phyloP scores from a whole-genome alignment of 2,113 vertebrate genomes.

The Cheilinus undulatus region DNA sequence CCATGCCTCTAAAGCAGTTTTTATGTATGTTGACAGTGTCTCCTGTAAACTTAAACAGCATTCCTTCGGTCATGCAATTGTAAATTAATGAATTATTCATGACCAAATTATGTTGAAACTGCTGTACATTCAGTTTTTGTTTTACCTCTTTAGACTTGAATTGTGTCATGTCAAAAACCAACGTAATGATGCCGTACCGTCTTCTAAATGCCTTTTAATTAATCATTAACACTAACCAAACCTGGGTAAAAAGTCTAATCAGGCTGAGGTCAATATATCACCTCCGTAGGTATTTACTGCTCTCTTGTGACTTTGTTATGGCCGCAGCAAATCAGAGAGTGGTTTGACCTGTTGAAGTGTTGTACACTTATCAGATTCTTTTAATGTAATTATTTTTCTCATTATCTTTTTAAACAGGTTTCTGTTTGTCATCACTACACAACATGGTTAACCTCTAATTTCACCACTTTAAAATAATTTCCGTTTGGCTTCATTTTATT shows the following conservation, averaged over 20 bases:
- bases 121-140: background rate
- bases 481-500: background rate
- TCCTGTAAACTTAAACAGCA: too few relatives aligned
- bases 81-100: too few relatives aligned
- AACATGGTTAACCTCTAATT: background rate
- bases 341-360: slow-evolving; percentile 57
- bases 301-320: slow-evolving; percentile 75
- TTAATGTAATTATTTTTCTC: background rate
- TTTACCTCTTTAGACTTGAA: background rate
- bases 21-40: too few relatives aligned
- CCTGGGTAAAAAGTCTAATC: slow-evolving; percentile 65
- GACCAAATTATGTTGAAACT: too few relatives aligned
- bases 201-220: slow-evolving; percentile 59
- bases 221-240: slow-evolving; percentile 79
- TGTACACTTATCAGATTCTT: background rate
- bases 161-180: background rate
- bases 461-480: background rate
- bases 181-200: slow-evolving; percentile 37
- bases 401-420: background rate
- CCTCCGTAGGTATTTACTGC: slow-evolving; percentile 78
- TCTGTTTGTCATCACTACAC: background rate
- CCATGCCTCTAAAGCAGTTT: too few relatives aligned
- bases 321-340: slow-evolving; percentile 55
- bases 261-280: slow-evolving; percentile 63
- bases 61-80: too few relatives aligned